Conservation (phyloP, 2,888 invertebrate species). For the Drosophila yooni region DNA sequence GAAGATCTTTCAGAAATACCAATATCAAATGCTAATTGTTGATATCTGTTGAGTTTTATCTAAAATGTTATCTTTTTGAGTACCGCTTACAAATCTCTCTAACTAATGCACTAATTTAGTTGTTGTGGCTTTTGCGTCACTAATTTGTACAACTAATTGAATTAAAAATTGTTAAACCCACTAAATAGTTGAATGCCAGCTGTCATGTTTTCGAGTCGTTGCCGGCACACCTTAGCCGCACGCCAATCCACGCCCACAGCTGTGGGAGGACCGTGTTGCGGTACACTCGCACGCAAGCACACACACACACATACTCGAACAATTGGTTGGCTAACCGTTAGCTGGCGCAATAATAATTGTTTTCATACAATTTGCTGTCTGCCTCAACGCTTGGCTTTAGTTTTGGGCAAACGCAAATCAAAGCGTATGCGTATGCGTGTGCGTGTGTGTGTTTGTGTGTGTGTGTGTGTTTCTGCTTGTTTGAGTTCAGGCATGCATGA, state of each 20-base stretch:
- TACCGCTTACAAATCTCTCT: not conserved
- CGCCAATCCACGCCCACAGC: conserved; percentile 23
- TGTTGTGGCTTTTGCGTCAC: conserved; percentile 61
- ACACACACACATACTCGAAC: not conserved
- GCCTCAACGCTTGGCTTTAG: conserved; percentile 57
- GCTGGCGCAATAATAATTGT: conserved; percentile 63
- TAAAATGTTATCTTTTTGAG: not conserved
- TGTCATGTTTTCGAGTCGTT: conserved; percentile 23
- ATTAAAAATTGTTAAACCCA: conserved; percentile 67
- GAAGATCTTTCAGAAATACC: not conserved
- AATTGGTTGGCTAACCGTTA: conserved; percentile 39
- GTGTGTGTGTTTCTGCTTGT: conserved; percentile 19
- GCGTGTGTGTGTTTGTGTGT: conserved; percentile 9
- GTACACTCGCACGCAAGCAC: not conserved
- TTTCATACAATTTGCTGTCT: conserved; percentile 67
- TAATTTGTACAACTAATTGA: conserved; percentile 70
- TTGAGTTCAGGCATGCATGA: conserved; percentile 62
- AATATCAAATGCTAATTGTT: not conserved
- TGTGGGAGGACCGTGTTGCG: not conserved
- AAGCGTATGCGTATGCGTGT: conserved; percentile 55
- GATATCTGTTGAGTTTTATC: not conserved
- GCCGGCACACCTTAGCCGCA: not conserved
- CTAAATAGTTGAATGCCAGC: conserved; percentile 66
- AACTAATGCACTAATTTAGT: conserved; percentile 49
- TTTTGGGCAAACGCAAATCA: conserved; percentile 59